Conservation (phyloP, 2,113 vertebrate species). For the Bungarus multicinctus region DNA sequence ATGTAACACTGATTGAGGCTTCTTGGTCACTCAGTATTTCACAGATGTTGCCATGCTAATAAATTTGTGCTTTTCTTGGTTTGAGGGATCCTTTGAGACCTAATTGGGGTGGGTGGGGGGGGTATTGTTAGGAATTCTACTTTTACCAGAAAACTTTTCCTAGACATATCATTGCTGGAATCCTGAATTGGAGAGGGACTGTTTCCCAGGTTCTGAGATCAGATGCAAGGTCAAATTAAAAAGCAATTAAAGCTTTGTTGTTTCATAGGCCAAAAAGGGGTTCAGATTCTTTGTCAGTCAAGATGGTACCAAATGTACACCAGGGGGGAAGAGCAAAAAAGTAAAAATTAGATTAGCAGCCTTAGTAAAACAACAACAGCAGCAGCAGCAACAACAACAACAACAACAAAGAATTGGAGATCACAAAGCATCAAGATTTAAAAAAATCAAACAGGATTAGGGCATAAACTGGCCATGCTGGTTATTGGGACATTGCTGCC, state of each 20-base stretch:
- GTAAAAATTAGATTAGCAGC: background rate
- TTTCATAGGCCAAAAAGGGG: background rate
- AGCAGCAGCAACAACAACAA: too few species aligned
- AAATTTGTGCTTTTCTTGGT: background rate
- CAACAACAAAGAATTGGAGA: background rate
- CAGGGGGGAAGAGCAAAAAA: background rate
- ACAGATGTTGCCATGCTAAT: accelerated
- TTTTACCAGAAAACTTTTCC: background rate
- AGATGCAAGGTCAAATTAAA: conserved; percentile 27
- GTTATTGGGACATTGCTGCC: background rate
- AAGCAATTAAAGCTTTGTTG: background rate
- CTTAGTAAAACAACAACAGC: too few species aligned
- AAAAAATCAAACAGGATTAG: background rate
- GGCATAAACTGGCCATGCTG: background rate
- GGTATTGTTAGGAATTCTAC: background rate
- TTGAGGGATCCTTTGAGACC: background rate
- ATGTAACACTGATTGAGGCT: conserved; percentile 7
- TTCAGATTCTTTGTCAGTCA: background rate
- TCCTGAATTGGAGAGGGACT: conserved; percentile 5
- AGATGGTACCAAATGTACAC: background rate
- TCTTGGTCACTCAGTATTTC: background rate
- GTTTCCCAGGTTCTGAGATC: conserved; percentile 30
- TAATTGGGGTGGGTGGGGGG: too few species aligned
- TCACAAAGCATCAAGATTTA: background rate
- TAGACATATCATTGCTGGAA: background rate